These are phyloP conservation scores for Pimpla rufipes DNA, from an alignment of 2,888 invertebrate genomes.

Conservation along the genomic window DNA sequence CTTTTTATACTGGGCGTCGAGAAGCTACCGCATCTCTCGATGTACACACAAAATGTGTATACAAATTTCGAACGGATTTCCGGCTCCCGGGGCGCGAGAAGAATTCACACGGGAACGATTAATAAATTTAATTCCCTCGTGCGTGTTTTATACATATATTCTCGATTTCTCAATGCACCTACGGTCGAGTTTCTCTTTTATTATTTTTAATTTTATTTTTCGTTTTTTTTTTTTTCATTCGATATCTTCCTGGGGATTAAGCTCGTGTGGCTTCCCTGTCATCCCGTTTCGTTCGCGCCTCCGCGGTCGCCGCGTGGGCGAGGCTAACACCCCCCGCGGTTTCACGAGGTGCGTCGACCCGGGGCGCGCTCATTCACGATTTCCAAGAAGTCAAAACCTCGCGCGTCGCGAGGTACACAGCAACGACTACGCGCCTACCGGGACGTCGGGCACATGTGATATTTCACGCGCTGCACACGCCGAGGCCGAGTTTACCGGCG, in stretches of 20 bases:
- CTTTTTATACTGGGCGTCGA: no score
- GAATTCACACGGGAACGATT: conserved; percentile 9
- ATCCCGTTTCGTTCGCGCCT: conserved; percentile 67
- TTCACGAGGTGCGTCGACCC: conserved; percentile 75
- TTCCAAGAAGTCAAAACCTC: conserved; percentile 78
- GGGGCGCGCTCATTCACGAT: conserved; percentile 52
- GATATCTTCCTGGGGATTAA: conserved; percentile 29
- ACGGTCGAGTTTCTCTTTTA: background rate
- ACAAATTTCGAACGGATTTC: conserved; percentile 39
- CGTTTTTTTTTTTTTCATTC: background rate
- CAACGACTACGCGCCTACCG: conserved; percentile 1
- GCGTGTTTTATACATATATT: background rate
- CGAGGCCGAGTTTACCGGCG: conserved; percentile 24
- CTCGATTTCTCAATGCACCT: conserved; percentile 8
- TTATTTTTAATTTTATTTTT: background rate
- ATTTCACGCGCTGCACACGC: conserved; percentile 47
- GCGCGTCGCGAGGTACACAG: conserved; percentile 4
- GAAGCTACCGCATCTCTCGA: background rate
- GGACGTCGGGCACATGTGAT: conserved; percentile 32
- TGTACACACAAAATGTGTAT: background rate
- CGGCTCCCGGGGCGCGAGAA: conserved; percentile 6
- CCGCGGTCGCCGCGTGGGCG: conserved; percentile 74
- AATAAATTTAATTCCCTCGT: conserved; percentile 24
- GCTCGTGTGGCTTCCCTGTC: conserved; percentile 33
- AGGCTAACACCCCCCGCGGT: conserved; percentile 73